These are phyloP conservation scores for Drosophila serrata DNA, from an alignment of 1,140 invertebrate genomes.

Conservation along the genomic window DNA sequence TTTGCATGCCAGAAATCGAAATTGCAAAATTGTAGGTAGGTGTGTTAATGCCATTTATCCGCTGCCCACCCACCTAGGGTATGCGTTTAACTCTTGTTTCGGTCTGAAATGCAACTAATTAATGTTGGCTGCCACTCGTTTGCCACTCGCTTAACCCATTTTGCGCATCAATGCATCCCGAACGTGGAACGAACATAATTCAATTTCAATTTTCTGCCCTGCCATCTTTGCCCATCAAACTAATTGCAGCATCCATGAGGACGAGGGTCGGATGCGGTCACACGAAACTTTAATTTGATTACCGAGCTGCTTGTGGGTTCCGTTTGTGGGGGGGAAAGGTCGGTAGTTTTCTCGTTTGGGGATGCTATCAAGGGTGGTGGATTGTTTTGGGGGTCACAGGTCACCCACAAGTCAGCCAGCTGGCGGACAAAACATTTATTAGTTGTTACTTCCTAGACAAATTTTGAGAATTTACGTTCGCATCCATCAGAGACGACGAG, in stretches of 20 bases:
- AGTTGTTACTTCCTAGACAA: conserved; percentile 69
- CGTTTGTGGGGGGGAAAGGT: conserved; percentile 16
- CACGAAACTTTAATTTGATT: conserved; percentile 76
- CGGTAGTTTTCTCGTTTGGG: conserved; percentile 5
- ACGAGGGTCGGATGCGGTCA: conserved; percentile 51
- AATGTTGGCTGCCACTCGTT: conserved; percentile 40
- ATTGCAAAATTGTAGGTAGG: not conserved
- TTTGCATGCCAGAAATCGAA: conserved; percentile 13
- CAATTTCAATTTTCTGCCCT: conserved; percentile 65
- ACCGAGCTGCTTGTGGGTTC: conserved; percentile 44
- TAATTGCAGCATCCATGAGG: conserved; percentile 61
- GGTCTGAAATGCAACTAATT: conserved; percentile 34
- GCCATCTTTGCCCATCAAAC: conserved; percentile 60
- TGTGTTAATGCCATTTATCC: conserved; percentile 29
- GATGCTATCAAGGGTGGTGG: not conserved
- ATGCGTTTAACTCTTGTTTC: conserved; percentile 22
- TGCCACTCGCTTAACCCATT: conserved; percentile 48
- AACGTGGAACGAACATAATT: conserved; percentile 37
- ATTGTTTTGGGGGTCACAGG: conserved; percentile 7
- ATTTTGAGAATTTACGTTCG: conserved; percentile 71
- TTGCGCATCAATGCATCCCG: conserved; percentile 33
- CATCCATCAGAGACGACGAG: conserved; percentile 26
- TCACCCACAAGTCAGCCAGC: conserved; percentile 50
- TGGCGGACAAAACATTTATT: conserved; percentile 67
- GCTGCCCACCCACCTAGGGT: not conserved